Base-by-base conservation (phyloP, 2,113 vertebrate genomes). In the Laticauda colubrina region DNA sequence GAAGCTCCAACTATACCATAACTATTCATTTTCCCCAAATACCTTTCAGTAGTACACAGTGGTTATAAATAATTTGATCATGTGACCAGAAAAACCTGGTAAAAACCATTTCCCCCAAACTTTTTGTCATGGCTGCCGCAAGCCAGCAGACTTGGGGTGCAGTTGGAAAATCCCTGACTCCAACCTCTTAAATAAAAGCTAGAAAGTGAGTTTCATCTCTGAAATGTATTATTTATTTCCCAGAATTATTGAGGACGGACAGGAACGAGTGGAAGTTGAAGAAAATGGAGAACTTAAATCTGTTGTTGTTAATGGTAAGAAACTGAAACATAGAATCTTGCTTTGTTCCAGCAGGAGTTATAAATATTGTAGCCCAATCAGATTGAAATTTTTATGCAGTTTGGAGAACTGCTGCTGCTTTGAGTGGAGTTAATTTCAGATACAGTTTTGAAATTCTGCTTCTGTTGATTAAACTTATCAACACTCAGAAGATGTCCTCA, bases 261-360 rank as follows among this genome's bases (percentile, higher is more conserved):
- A 97, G 91, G 97, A 98, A 11, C 96, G 96, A 57, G 96, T 97
- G 24, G 97, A 97, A 89, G 95, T 97, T 90, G 97, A 98, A 90
- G 97, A 97, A 56, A 97, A 97, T 0, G 97, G 97, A 56, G 95
- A 97, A 89, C 96, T 98, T 93, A 98, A 97, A 94, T 97, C 97
- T 8, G 91, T 98, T 81, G 94, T 94, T 2, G 95, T 98, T 92
- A 97, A 98, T 57, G 97, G 97, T 98, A 95, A 97, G 97, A n/a
- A 91, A n/a, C 55, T 53, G n/a, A 81, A 57, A 48, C 15, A 11
- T 89, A 23, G n/a, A 88, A 9, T 85, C 23, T 55, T 88, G 61
- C 15, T 56, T 92, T 56, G 51, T 48, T 43, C 9, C 45, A 92
- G 24, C 56, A 26, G 85, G 20, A 15, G 5, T 23, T 64, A 53